Evolutionary conservation across 2,888 invertebrate genomes (phyloP).

Genomic region (Cephus runcator): DNA sequence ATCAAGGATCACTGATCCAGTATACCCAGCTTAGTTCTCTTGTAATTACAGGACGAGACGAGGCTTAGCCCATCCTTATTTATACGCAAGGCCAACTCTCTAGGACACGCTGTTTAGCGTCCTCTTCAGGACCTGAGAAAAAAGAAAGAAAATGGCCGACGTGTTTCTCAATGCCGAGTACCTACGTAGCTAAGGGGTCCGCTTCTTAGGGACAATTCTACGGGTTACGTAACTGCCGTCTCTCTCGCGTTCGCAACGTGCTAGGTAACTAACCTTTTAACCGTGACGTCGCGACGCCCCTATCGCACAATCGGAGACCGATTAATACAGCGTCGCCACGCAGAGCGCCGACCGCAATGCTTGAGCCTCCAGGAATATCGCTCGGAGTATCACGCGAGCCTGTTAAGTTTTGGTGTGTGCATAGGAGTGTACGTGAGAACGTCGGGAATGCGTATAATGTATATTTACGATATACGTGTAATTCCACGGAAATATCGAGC

Average conservation of each 20-base stretch:
- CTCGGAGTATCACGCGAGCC: not conserved
- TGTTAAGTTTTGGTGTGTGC: not conserved
- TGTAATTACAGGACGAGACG: conserved; percentile 55
- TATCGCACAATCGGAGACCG: not conserved
- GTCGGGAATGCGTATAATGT: not conserved
- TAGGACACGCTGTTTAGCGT: conserved; percentile 2
- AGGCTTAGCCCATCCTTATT: conserved; percentile 57
- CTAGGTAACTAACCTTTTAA: not conserved
- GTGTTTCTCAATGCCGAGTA: not conserved
- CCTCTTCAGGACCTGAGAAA: not conserved
- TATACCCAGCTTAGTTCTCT: conserved; percentile 58
- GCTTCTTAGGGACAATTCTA: not conserved
- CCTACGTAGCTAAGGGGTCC: too few species aligned
- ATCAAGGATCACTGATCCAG: conserved; percentile 57
- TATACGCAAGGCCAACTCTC: conserved; percentile 42
- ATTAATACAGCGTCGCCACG: not conserved
- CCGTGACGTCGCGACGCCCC: not conserved
- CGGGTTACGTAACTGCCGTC: not conserved
- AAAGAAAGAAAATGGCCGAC: not conserved
- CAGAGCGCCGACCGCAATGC: not conserved
- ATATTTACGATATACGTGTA: not conserved
- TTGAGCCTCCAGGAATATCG: not conserved
- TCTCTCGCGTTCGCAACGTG: not conserved
- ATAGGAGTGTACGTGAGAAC: not conserved
- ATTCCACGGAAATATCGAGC: not conserved